Conservation (phyloP, 2,113 vertebrate species). For the Brachirus orientalis region DNA sequence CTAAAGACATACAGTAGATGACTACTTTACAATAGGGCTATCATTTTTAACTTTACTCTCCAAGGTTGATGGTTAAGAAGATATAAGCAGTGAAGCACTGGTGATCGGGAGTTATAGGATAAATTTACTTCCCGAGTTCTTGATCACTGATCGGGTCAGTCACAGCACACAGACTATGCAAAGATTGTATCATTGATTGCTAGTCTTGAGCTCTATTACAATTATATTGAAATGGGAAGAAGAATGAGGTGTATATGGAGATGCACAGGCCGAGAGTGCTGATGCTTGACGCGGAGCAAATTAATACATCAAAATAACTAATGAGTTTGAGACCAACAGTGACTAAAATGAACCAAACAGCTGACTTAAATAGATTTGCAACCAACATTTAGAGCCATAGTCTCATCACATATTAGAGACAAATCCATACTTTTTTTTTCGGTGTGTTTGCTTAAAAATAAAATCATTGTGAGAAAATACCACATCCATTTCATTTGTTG, state of each 20-base stretch:
- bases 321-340: conserved; percentile 22
- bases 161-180: conserved; percentile 18
- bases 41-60: conserved; percentile 6
- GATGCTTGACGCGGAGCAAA: conserved; percentile 45
- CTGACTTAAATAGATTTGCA: no score
- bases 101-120: conserved; percentile 8
- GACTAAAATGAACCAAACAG: conserved; percentile 38
- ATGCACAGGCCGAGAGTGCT: conserved; percentile 2
- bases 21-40: conserved; percentile 8
- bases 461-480: conserved; percentile 21
- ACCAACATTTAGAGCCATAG: conserved; percentile 16
- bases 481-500: conserved; percentile 1
- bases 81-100: conserved; percentile 10
- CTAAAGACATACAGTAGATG: conserved; percentile 17
- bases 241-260: conserved; percentile 6
- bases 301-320: conserved; percentile 57
- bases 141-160: conserved; percentile 26
- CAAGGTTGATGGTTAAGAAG: conserved; percentile 9
- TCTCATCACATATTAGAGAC: conserved; percentile 35
- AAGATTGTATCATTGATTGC: conserved; percentile 21
- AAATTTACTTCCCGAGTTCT: conserved; percentile 13
- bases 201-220: conserved; percentile 24
- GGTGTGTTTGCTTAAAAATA: conserved; percentile 32
- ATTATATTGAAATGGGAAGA: conserved; percentile 18
- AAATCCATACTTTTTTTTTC: conserved; percentile 29